Percentiles rank a stretch among this genome's conserved stretches.
Conservation (phyloP, 2,797 vertebrate genomes). For the Protosalanx chinensis region DNA sequence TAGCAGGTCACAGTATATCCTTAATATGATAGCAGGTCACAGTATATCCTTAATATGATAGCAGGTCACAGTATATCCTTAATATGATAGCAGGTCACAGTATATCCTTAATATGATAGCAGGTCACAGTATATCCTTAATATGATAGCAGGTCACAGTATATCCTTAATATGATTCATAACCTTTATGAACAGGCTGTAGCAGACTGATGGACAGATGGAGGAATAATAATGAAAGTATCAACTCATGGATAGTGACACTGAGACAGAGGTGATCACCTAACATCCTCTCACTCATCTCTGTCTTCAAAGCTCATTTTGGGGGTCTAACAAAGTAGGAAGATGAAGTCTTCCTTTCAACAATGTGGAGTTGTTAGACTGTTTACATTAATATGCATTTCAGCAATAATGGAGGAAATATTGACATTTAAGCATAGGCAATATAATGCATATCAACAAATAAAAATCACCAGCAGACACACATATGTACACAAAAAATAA, state of each 20-base stretch:
- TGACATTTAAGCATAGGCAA: too few species aligned
- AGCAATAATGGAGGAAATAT: neutral
- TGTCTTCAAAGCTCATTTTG: constrained; percentile 40
- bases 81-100: constrained; percentile 60
- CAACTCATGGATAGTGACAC: constrained; percentile 53
- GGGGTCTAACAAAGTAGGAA: neutral
- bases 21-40: constrained; percentile 57
- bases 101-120: constrained; percentile 40
- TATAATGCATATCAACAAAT: neutral
- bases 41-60: constrained; percentile 45
- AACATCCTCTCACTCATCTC: constrained; percentile 44
- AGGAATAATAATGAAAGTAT: constrained; percentile 68
- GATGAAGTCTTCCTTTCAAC: constrained; percentile 17
- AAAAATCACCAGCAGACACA: neutral
- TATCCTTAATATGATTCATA: constrained; percentile 36
- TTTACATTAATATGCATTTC: neutral
- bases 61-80: too few species aligned
- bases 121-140: too few species aligned
- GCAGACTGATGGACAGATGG: constrained; percentile 65
- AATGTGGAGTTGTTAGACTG: constrained; percentile 27
- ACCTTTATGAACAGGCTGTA: constrained; percentile 46
- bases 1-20: too few species aligned
- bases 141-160: constrained; percentile 48
- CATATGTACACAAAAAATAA: neutral
- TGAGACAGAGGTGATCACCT: constrained; percentile 38